Percentiles rank a stretch among this genome's conserved stretches.
Evolutionary conservation across 2,888 invertebrate species (phyloP).

Genomic region (Syrphus vitripennis): DNA sequence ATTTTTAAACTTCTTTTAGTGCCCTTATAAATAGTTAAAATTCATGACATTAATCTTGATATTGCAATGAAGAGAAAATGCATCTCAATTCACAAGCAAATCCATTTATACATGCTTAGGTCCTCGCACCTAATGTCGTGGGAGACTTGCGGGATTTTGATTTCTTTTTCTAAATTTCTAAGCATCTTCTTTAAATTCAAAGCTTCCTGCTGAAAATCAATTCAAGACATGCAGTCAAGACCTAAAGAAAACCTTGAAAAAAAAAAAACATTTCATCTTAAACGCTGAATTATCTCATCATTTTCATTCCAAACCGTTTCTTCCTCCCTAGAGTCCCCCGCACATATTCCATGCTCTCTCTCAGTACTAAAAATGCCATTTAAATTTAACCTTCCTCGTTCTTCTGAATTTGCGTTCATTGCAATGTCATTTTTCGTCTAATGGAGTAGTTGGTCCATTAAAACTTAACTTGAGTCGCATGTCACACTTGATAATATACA

Average conservation of each 20-base stretch:
- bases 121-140: too few species aligned
- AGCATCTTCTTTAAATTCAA: too few species aligned
- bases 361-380: not conserved
- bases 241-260: constrained; percentile 6
- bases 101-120: too few species aligned
- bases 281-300: constrained; percentile 13
- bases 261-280: not conserved
- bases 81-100: too few species aligned
- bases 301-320: not conserved
- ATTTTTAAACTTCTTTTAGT: too few species aligned
- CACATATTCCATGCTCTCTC: not conserved
- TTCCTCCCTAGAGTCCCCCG: too few species aligned
- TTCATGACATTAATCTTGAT: too few species aligned
- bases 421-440: constrained; percentile 54
- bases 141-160: too few species aligned
- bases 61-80: too few species aligned
- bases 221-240: not conserved
- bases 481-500: constrained; percentile 53
- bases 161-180: too few species aligned
- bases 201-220: not conserved
- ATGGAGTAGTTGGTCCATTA: constrained; percentile 56
- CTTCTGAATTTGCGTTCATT: not conserved
- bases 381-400: not conserved
- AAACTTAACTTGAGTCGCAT: constrained; percentile 61
- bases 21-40: too few species aligned